phyloP scores from a whole-genome alignment of 1,140 invertebrate genomes.

The Eriocheir sinensis region DNA sequence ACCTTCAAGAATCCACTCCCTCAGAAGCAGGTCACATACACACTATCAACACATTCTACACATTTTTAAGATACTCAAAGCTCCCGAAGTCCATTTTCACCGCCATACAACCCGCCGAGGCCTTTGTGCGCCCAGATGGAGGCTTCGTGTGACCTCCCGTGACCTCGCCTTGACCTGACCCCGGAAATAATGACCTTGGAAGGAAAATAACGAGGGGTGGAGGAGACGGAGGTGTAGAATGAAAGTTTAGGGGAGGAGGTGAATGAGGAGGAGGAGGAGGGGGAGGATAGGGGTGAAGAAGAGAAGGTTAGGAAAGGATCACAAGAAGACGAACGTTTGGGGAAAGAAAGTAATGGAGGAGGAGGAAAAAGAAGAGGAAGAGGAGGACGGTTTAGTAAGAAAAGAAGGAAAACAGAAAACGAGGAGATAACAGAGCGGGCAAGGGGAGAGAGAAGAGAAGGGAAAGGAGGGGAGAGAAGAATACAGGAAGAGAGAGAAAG shows the following conservation, averaged over 20 bases:
- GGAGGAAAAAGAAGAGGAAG: not conserved
- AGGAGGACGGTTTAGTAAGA: not conserved
- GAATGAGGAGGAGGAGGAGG: not conserved
- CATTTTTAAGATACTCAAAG: too few species aligned
- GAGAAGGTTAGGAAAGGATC: not conserved
- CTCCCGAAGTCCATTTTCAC: too few species aligned
- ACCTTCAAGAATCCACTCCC: not conserved
- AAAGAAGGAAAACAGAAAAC: not conserved
- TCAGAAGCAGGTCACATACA: not conserved
- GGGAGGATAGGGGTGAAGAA: not conserved
- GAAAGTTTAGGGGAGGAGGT: not conserved
- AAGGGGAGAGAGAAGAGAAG: not conserved
- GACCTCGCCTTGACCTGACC: not conserved
- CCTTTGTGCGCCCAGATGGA: not conserved
- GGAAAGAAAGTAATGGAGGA: not conserved
- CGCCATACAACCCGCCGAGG: not conserved
- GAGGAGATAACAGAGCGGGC: not conserved
- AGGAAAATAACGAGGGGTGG: not conserved
- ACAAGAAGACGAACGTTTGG: not conserved
- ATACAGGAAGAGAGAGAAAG: conserved; percentile 2
- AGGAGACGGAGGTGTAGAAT: not conserved
- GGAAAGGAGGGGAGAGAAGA: not conserved
- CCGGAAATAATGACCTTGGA: not conserved
- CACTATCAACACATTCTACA: too few species aligned
- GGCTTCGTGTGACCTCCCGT: not conserved